Evolutionary conservation across 2,888 invertebrate species (phyloP), one percentile per base, ranked within the genome.

Genomic region (Eristalis tenax): DNA sequence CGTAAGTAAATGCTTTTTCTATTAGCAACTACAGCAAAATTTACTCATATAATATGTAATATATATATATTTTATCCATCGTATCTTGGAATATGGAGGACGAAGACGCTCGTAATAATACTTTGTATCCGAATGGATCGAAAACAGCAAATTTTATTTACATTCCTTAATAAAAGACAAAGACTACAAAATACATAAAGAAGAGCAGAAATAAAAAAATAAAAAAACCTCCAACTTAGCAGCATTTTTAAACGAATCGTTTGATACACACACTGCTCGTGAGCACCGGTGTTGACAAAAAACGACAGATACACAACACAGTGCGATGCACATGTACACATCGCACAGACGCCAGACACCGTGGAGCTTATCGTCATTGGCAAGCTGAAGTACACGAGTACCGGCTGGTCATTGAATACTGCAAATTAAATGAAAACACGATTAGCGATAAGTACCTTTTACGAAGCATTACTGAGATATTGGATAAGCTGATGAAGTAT

Each of bases 341-440:
- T 50, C 18, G 50, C 50, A 18, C 50, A 50, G 50, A 18, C 50
- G 18, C 6, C 18, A 15, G 15, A 4, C 50, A n/a, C 8, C 50
- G 18, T 50, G 6, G 50, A 18, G 50, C 50, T 50, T 50, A 50
- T 50, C 50, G 18, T 50, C 50, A 50, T 50, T 50, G 50, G 8
- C 50, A 50, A 50, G 50, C 50, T 50, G 50, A 50, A 50, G 18
- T 50, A 50, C 50, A 50, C 18, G 18, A 18, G 50, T 50, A 18
- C 50, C 50, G 50, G 50, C 50, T 50, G 50, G 50, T 50, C 50
- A 50, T 50, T 50, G 50, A 50, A 50, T 50, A 50, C 50, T 50
- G 50, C 18, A 50, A 50, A 50, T 50, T 50, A 50, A 50, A 50
- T 50, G 50, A 50, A 50, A 50, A 50, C 50, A 50, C 50, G 50